Evolutionary conservation across 2,797 vertebrate genomes (phyloP).

Genomic region (Anguilla pacifica): DNA sequence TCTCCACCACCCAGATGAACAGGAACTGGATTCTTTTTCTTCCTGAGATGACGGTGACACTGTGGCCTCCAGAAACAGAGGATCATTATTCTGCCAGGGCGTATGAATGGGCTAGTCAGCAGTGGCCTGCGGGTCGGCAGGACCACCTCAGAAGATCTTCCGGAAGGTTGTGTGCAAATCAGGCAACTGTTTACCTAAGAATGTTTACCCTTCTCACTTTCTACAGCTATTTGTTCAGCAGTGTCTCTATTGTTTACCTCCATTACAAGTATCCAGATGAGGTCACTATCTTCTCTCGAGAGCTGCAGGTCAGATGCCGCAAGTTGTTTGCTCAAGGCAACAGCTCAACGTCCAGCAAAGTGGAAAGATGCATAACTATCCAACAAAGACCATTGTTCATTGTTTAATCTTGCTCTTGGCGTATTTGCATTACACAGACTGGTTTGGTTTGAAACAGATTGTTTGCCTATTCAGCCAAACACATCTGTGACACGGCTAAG

Average conservation of each 20-base stretch:
- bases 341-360: neutral
- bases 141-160: neutral
- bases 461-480: neutral
- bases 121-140: neutral
- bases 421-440: neutral
- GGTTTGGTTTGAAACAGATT: neutral
- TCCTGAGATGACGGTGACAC: neutral
- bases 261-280: neutral
- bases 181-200: neutral
- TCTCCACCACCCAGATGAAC: neutral
- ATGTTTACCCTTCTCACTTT: neutral
- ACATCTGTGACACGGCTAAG: neutral
- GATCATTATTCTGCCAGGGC: neutral
- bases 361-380: neutral
- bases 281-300: neutral
- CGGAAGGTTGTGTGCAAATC: neutral
- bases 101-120: neutral
- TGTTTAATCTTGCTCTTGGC: neutral
- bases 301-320: neutral
- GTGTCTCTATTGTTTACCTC: neutral
- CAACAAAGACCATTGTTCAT: neutral
- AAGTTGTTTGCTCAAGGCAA: neutral
- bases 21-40: neutral
- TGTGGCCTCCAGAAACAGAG: neutral
- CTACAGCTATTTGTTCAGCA: neutral